Conservation (phyloP, 2,888 invertebrate genomes). For the Nasonovia ribisnigri region DNA sequence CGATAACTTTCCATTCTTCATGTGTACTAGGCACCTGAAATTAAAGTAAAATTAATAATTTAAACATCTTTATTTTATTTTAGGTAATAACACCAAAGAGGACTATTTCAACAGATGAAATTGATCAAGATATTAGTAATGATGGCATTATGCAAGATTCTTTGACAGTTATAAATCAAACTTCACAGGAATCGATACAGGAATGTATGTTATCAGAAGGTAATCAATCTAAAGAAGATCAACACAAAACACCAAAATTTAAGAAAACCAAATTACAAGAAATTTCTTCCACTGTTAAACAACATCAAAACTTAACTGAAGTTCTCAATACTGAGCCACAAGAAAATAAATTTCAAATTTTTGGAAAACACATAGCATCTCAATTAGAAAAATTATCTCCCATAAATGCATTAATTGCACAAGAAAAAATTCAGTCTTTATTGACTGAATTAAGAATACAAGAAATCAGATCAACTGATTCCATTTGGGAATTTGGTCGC, state of each 20-base stretch:
- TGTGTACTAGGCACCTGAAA: too few species aligned
- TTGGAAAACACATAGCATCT: constrained; percentile 4
- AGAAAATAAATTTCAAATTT: neutral
- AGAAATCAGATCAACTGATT: neutral
- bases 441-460: constrained; percentile 14
- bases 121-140: too few species aligned
- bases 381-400: neutral
- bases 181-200: neutral
- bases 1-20: neutral
- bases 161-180: too few species aligned
- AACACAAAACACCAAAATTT: neutral
- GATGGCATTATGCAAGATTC: neutral
- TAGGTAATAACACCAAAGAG: too few species aligned
- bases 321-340: constrained; percentile 1
- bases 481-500: neutral
- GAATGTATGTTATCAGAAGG: neutral
- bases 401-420: neutral
- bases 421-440: constrained; percentile 4
- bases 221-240: neutral
- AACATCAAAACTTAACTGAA: neutral
- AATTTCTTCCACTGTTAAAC: neutral
- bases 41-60: too few species aligned
- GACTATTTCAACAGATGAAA: too few species aligned
- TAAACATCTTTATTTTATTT: too few species aligned
- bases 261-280: neutral